Base-by-base conservation (phyloP, 1,140 invertebrate species). In the Drosophila pachea region DNA sequence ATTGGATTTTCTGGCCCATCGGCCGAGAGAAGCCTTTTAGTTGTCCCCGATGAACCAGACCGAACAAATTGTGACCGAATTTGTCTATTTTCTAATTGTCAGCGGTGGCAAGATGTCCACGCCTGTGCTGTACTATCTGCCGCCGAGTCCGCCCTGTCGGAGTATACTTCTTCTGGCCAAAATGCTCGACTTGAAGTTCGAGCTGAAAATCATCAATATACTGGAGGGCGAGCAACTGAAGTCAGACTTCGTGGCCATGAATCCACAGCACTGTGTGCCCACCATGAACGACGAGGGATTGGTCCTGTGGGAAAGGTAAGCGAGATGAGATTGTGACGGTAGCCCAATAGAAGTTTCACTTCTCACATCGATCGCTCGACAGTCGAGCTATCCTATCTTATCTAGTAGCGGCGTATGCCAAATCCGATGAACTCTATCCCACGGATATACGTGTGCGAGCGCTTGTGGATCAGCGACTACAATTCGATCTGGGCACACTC, bases 381-480 rank as follows among this genome's bases (percentile, higher is more conserved):
- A 91, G 94, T 87, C 94, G 94, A 22, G 94, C 94, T 0, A 95
- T 95, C 11, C 90, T 94, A 61, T 82, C 91, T 0, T 96, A 96
- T 86, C 83, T 96, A 68, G 93, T 91, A 5, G 93, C 93, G 54
- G 91, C 93, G 40, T 96, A 95, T 70, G 93, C 91, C 0, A 92
- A 93, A 56, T 92, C 93, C 54, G 90, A 90, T 62, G 78, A 91
- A 2, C 81, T 96, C 0, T 94, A 95, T 86, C 95, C 95, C 0
- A 93, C 92, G 45, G 93, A 94, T 70, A 91, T 93, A 0, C 90
- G 91, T 7, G 89, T 90, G 9, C 89, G 94, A 52, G 95, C 94
- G 1, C 16, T 94, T 8, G 93, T 96, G 2, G 93, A 95, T 82
- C 92, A 93, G 65, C 90, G 93, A 7, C 87, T 96, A 0, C 91